Evolutionary conservation across 1,140 invertebrate species (phyloP).

Genomic region (Mamestra configurata): DNA sequence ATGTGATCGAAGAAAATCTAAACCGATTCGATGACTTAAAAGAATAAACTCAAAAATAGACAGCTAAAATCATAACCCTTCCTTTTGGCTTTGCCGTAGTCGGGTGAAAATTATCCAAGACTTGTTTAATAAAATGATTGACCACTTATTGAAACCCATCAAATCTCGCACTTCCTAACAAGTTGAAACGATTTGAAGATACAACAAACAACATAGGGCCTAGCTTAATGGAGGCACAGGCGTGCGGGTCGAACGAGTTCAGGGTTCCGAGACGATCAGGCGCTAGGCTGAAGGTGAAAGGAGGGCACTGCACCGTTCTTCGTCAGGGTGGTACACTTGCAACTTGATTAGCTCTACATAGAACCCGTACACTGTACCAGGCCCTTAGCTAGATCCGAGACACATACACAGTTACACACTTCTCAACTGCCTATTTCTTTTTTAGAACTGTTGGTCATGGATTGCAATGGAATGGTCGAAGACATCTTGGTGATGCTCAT

Average conservation of each 20-base stretch:
- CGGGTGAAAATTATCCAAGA: background rate
- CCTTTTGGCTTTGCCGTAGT: too few relatives aligned
- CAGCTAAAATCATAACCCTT: too few relatives aligned
- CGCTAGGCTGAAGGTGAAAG: slow-evolving; percentile 62
- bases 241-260: slow-evolving; percentile 60
- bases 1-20: too few relatives aligned
- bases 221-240: slow-evolving; percentile 29
- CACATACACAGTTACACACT: slow-evolving; percentile 35
- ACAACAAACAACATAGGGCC: slow-evolving; percentile 42
- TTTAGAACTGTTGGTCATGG: background rate
- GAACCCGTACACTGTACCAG: slow-evolving; percentile 28
- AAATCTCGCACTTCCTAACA: slow-evolving; percentile 20
- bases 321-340: slow-evolving; percentile 44
- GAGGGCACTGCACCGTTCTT: slow-evolving; percentile 65
- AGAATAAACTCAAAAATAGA: too few relatives aligned
- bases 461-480: background rate
- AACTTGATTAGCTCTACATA: slow-evolving; percentile 48
- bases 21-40: too few relatives aligned
- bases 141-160: background rate
- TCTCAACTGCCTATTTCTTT: background rate
- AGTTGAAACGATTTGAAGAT: background rate
- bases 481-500: background rate
- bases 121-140: background rate
- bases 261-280: slow-evolving; percentile 56
- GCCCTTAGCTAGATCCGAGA: slow-evolving; percentile 38